phyloP scores from a whole-genome alignment of 2,888 invertebrate genomes.

The Drosophila setosimentum region DNA sequence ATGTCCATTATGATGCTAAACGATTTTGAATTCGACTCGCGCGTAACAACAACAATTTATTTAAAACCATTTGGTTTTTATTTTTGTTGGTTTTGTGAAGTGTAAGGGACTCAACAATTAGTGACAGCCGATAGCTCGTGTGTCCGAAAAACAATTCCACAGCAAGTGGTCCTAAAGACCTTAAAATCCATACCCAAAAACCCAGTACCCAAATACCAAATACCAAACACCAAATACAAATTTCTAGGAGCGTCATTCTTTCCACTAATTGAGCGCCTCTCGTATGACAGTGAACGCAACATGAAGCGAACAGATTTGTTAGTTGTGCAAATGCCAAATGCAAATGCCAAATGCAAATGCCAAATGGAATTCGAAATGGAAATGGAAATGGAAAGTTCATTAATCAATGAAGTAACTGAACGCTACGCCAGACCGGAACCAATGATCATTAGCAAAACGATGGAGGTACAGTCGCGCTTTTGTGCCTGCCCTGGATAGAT shows the following conservation, averaged over 20 bases:
- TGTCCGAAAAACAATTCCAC: constrained; percentile 58
- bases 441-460: constrained; percentile 68
- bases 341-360: constrained; percentile 27
- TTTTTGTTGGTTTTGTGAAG: neutral
- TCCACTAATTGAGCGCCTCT: constrained; percentile 72
- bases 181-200: neutral
- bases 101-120: constrained; percentile 52
- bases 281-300: constrained; percentile 65
- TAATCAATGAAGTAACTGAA: constrained; percentile 61
- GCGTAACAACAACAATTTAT: neutral
- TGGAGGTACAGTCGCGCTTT: constrained; percentile 43
- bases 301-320: constrained; percentile 56
- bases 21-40: neutral
- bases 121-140: constrained; percentile 57
- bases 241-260: constrained; percentile 12
- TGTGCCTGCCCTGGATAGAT: constrained; percentile 37
- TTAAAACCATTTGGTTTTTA: neutral
- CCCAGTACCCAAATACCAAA: neutral
- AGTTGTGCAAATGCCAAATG: constrained; percentile 53
- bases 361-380: neutral
- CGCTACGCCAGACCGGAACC: constrained; percentile 67
- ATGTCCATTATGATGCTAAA: neutral
- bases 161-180: constrained; percentile 65
- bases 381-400: constrained; percentile 49
- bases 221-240: neutral